Conservation (phyloP, 2,113 vertebrate species). For the Jaculus jaculus region DNA sequence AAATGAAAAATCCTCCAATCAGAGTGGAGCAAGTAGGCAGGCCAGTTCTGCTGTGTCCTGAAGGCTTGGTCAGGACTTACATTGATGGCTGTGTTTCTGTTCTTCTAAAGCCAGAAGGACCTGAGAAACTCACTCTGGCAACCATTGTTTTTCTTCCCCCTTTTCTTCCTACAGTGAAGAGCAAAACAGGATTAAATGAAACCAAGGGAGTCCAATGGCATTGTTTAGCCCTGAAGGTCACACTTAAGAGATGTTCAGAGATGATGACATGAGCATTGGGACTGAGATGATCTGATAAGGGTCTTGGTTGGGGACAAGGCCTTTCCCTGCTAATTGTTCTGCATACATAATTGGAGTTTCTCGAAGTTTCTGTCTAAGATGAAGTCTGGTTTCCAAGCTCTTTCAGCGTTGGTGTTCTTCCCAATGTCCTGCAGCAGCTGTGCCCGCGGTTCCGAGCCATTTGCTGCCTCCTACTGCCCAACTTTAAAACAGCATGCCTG, state of each 20-base stretch:
- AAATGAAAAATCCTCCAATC: slow-evolving; percentile 12
- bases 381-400: slow-evolving; percentile 72
- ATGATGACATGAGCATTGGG: neutral
- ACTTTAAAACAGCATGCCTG: slow-evolving; percentile 84
- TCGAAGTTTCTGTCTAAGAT: slow-evolving; percentile 59
- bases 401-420: slow-evolving; percentile 55
- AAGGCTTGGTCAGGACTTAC: neutral
- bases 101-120: neutral
- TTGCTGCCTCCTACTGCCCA: slow-evolving; percentile 91
- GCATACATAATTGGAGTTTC: slow-evolving; percentile 46
- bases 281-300: slow-evolving; percentile 28
- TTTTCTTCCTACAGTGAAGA: neutral
- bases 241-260: neutral
- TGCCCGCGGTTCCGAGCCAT: slow-evolving; percentile 84
- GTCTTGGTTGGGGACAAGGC: neutral
- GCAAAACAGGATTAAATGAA: slow-evolving; percentile 41
- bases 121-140: neutral
- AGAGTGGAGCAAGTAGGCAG: neutral
- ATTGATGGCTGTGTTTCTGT: neutral
- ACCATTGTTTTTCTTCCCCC: neutral
- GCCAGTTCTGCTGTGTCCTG: neutral
- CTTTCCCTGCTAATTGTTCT: neutral
- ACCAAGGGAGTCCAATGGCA: neutral
- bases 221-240: slow-evolving; percentile 29
- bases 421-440: slow-evolving; percentile 73